A percentile compares a stretch with the other conserved stretches of the same genome.
These are phyloP conservation scores for Boulengeromyrus knoepffleri DNA, from an alignment of 2,113 vertebrate species.

Conservation along the genomic window DNA sequence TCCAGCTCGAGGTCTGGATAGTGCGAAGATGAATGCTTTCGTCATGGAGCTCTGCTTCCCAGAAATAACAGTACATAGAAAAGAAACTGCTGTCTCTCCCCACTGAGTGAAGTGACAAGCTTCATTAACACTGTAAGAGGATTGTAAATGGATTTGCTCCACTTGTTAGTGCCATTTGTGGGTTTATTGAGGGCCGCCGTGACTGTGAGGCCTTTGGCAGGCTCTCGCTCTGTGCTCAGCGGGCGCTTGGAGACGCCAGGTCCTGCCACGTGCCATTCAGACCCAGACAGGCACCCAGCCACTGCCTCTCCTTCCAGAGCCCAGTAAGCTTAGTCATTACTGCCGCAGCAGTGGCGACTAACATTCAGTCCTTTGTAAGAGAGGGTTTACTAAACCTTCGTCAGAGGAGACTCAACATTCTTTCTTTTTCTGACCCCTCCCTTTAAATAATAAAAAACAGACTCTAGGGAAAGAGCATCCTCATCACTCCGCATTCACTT, in stretches of 20 bases:
- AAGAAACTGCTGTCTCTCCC: neutral
- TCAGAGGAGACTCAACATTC: neutral
- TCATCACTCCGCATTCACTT: neutral
- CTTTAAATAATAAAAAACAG: neutral
- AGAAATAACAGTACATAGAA: neutral
- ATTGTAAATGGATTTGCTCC: slow-evolving; percentile 13
- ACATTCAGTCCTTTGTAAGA: neutral
- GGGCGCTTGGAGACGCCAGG: neutral
- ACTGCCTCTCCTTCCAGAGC: neutral
- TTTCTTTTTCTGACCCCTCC: neutral
- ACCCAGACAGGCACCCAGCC: neutral
- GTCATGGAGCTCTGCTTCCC: neutral
- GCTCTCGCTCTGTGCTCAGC: neutral
- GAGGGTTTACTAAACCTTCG: neutral
- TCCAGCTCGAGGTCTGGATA: neutral
- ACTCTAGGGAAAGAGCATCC: neutral
- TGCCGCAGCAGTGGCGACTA: neutral
- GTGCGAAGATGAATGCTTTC: neutral
- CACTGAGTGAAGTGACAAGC: neutral
- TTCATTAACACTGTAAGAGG: slow-evolving; percentile 4
- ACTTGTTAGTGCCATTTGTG: neutral
- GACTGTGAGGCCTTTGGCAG: neutral
- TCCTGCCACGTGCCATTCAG: neutral
- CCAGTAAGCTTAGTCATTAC: neutral
- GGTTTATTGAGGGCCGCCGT: neutral